Conservation (phyloP, 2,113 vertebrate genomes). For the Anolis carolinensis region DNA sequence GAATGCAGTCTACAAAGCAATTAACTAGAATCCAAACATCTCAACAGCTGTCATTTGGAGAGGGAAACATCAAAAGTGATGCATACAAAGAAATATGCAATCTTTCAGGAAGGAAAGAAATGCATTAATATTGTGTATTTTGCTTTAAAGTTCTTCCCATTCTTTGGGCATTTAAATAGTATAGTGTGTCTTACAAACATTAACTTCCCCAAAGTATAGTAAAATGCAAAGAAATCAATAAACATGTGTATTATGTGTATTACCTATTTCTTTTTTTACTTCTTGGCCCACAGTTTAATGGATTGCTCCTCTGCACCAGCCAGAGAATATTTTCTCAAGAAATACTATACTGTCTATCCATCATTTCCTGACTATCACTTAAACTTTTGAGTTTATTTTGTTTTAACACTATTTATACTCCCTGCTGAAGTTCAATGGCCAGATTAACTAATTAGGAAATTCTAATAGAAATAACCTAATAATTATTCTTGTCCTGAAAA, state of each 20-base stretch:
- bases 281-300: too few relatives aligned
- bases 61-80: slow-evolving; percentile 75
- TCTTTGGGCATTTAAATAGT: slow-evolving; percentile 80
- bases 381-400: slow-evolving; percentile 71
- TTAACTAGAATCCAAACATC: slow-evolving; percentile 80
- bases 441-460: slow-evolving; percentile 73
- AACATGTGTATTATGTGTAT: slow-evolving; percentile 68
- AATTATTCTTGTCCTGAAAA: slow-evolving; percentile 77
- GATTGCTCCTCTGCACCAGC: too few relatives aligned
- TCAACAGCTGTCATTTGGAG: slow-evolving; percentile 73
- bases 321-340: slow-evolving; percentile 61
- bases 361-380: slow-evolving; percentile 69
- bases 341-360: slow-evolving; percentile 68
- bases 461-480: slow-evolving; percentile 74
- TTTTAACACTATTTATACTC: slow-evolving; percentile 71
- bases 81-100: slow-evolving; percentile 80
- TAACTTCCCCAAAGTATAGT: slow-evolving; percentile 63
- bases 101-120: slow-evolving; percentile 76
- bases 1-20: slow-evolving; percentile 79
- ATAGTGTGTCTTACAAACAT: slow-evolving; percentile 75
- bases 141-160: slow-evolving; percentile 68
- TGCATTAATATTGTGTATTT: slow-evolving; percentile 74
- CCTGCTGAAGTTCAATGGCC: slow-evolving; percentile 80
- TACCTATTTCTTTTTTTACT: slow-evolving; percentile 41
- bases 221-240: slow-evolving; percentile 75